phyloP scores from a whole-genome alignment of 2,113 vertebrate genomes.

The Psilopogon haemacephalus region DNA sequence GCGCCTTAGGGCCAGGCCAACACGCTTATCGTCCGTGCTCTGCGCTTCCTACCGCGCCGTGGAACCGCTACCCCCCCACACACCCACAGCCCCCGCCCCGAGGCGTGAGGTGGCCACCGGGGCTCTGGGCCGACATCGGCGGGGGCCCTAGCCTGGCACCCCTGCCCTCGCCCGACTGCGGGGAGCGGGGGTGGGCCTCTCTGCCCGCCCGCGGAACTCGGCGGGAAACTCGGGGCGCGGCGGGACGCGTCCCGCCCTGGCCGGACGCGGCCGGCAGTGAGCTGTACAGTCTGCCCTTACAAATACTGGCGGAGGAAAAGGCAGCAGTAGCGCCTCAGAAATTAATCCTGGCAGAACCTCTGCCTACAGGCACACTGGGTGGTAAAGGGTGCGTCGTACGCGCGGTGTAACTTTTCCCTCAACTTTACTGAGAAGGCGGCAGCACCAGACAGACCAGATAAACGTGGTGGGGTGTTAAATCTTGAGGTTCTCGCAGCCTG shows the following conservation, averaged over 20 bases:
- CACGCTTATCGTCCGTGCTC: not conserved
- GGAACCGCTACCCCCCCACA: not conserved
- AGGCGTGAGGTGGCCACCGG: too few species aligned
- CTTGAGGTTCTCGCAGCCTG: not conserved
- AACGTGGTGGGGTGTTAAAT: not conserved
- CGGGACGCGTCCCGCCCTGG: not conserved
- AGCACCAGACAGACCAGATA: not conserved
- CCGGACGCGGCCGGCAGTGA: too few species aligned
- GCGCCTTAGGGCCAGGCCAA: not conserved
- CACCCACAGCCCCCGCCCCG: not conserved
- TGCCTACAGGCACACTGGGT: accelerated
- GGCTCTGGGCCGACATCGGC: not conserved
- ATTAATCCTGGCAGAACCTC: accelerated
- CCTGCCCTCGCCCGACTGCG: too few species aligned
- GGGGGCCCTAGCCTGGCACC: too few species aligned
- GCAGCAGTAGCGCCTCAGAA: too few species aligned
- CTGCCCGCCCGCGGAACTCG: not conserved
- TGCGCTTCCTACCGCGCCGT: not conserved
- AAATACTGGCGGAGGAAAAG: accelerated
- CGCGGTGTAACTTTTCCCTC: not conserved
- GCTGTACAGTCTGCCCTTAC: accelerated
- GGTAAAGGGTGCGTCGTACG: not conserved
- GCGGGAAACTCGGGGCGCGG: not conserved
- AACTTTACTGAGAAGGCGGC: not conserved
- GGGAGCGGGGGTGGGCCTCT: not conserved